These are phyloP conservation scores for Gastrophryne carolinensis DNA, from an alignment of 2,797 vertebrate genomes.

Conservation along the genomic window DNA sequence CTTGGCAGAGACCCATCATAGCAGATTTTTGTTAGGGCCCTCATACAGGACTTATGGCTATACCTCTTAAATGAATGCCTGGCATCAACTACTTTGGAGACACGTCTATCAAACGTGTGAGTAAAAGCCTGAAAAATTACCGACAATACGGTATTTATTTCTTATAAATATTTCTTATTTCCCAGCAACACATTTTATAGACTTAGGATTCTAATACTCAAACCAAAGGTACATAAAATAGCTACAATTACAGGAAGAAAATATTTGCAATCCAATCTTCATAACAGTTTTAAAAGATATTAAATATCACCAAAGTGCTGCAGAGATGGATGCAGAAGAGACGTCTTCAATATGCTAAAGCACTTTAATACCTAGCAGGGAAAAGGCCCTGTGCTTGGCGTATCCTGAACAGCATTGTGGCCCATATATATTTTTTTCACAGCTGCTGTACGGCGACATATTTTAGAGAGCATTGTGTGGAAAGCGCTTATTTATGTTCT, in stretches of 20 bases:
- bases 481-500: constrained; percentile 22
- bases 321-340: constrained; percentile 8
- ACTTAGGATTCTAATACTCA: constrained; percentile 6
- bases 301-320: constrained; percentile 4
- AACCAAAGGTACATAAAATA: background rate
- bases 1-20: too few relatives aligned
- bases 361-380: constrained; percentile 11
- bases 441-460: constrained; percentile 24
- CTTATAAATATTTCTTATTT: constrained; percentile 11
- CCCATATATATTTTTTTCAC: constrained; percentile 22
- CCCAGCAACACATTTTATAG: background rate
- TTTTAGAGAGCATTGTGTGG: constrained; percentile 24
- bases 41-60: too few relatives aligned
- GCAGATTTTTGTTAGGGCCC: too few relatives aligned
- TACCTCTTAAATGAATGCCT: too few relatives aligned
- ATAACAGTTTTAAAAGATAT: background rate
- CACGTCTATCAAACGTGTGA: too few relatives aligned
- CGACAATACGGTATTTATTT: background rate
- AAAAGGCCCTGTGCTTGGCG: constrained; percentile 5
- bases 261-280: background rate
- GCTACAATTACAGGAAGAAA: constrained; percentile 36
- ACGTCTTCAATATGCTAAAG: constrained; percentile 21
- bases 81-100: too few relatives aligned
- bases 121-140: too few relatives aligned
- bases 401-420: constrained; percentile 24